Base-by-base conservation (phyloP, 2,797 vertebrate genomes). In the Cyprinodon diabolis region DNA sequence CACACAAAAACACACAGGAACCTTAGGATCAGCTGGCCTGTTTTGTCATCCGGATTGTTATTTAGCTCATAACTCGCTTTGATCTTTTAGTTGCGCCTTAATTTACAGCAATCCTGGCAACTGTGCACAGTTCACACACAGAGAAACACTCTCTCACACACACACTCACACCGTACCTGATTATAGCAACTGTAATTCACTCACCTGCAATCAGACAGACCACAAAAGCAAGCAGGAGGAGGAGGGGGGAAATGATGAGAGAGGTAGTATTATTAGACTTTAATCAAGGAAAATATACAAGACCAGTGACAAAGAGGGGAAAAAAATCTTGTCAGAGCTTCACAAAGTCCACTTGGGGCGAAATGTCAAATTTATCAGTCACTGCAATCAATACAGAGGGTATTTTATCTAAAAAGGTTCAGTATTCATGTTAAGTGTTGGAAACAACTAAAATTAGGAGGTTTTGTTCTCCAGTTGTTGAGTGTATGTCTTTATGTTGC, bases 51-150 rank as follows among this genome's bases (percentile, higher is more conserved):
- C 75, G 82, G 81, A 84, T 94, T 91, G 93, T 93, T 92, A 92
- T 92, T 87, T 80, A 84, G 84, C 86, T 84, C 90, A 84, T 94
- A 92, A 92, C 85, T 93, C 91, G 91, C 89, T 91, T 87, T 71
- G 83, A 86, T 87, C 85, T 90, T 93, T 91, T 89, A 91, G 90
- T 91, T 86, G 80, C 80, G 69, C 86, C 68, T 89, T 93, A 91
- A 91, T 89, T 92, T 90, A 92, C 85, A 86, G 82, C 83, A 66
- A 76, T 77, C 76, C 75, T 80, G 70, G 76, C 73, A 86, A 92
- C 72, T 90, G 88, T 51, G 52, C 75, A 82, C 90, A 86, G 90
- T 86, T 90, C 90, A 91, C 87, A 81, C 74, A 47, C 77, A 60
- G 87, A 87, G 82, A 77, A 77, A 79, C 77, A 75, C 79, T 77